Evolutionary conservation across 2,888 invertebrate genomes (phyloP).

Genomic region (Rhorus exstirpatorius): DNA sequence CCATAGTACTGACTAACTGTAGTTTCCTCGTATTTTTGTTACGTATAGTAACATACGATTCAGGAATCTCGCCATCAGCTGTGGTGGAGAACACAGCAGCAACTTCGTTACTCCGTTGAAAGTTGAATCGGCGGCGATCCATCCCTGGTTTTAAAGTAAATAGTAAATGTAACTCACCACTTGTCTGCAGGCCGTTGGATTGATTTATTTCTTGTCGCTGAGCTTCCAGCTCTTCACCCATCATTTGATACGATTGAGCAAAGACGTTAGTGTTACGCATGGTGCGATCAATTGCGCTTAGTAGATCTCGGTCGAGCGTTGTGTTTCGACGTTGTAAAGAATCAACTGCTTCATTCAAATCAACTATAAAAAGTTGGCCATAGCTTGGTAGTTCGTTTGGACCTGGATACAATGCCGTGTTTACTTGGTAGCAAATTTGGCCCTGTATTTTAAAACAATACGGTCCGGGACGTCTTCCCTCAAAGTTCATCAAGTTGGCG

Average conservation of each 20-base stretch:
- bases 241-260: conserved; percentile 68
- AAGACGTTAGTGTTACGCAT: conserved; percentile 58
- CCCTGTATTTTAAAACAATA: conserved; percentile 66
- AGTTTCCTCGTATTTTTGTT: conserved; percentile 58
- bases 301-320: conserved; percentile 36
- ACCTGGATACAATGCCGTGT: conserved; percentile 46
- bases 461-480: conserved; percentile 56
- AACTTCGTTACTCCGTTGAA: conserved; percentile 58
- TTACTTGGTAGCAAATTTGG: conserved; percentile 71
- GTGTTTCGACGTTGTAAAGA: conserved; percentile 30
- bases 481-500: conserved; percentile 67
- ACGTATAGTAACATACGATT: conserved; percentile 56
- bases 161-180: conserved; percentile 44
- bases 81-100: conserved; percentile 64
- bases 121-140: conserved; percentile 64
- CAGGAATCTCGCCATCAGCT: conserved; percentile 48
- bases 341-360: conserved; percentile 56
- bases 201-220: conserved; percentile 17
- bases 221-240: conserved; percentile 59
- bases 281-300: conserved; percentile 37
- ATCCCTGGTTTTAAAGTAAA: conserved; percentile 52
- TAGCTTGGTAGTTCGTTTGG: conserved; percentile 58
- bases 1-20: conserved; percentile 48
- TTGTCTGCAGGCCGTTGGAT: conserved; percentile 3
- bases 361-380: conserved; percentile 71